Evolutionary conservation across 2,797 vertebrate genomes (phyloP).

Genomic region (Chromobotia macracanthus): DNA sequence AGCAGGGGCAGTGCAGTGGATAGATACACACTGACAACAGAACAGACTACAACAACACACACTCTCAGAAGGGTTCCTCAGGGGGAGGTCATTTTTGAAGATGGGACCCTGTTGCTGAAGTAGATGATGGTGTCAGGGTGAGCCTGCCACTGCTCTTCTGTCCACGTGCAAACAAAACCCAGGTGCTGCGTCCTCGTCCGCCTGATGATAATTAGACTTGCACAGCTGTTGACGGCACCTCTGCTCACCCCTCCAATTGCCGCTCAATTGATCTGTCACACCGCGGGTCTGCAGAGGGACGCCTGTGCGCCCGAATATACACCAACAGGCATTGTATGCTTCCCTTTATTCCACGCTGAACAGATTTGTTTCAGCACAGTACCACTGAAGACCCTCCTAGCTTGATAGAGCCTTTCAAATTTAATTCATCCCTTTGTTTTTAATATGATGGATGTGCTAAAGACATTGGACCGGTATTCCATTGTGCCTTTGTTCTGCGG

Average conservation of each 20-base stretch:
- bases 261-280: slow-evolving; percentile 63
- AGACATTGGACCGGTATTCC: slow-evolving; percentile 12
- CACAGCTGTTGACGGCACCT: slow-evolving; percentile 67
- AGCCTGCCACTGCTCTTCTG: slow-evolving; percentile 34
- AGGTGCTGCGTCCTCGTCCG: slow-evolving; percentile 59
- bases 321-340: slow-evolving; percentile 34
- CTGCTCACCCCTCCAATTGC: slow-evolving; percentile 63
- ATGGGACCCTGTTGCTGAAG: slow-evolving; percentile 15
- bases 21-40: slow-evolving; percentile 13
- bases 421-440: slow-evolving; percentile 43
- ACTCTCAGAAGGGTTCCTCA: slow-evolving; percentile 16
- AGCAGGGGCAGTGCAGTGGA: slow-evolving; percentile 4
- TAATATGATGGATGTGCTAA: slow-evolving; percentile 41
- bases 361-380: slow-evolving; percentile 5
- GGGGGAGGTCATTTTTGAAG: not conserved
- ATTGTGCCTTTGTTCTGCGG: slow-evolving; percentile 40
- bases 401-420: slow-evolving; percentile 34
- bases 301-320: slow-evolving; percentile 51
- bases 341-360: slow-evolving; percentile 31
- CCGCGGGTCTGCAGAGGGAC: slow-evolving; percentile 47
- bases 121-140: slow-evolving; percentile 12
- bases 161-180: slow-evolving; percentile 60
- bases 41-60: slow-evolving; percentile 15
- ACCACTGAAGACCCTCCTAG: slow-evolving; percentile 23
- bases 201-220: slow-evolving; percentile 67